Conservation (phyloP, 2,113 vertebrate genomes). For the Uria lomvia region DNA sequence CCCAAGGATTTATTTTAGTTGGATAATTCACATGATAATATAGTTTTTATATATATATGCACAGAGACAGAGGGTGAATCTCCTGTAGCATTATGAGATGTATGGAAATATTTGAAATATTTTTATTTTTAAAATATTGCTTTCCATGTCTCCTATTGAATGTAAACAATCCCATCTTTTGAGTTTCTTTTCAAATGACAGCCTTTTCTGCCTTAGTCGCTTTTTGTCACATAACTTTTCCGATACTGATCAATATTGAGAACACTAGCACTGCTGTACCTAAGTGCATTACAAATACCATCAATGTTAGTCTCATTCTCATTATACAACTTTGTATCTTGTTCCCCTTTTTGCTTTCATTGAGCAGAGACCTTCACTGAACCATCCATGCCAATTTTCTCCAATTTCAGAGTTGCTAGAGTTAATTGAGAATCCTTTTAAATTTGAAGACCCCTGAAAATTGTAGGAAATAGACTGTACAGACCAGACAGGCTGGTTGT, state of each 20-base stretch:
- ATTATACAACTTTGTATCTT: not conserved
- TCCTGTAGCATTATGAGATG: not conserved
- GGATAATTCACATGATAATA: not conserved
- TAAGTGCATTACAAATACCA: not conserved
- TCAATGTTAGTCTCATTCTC: not conserved
- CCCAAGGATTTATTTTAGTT: not conserved
- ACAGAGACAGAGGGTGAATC: not conserved
- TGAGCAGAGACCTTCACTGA: not conserved
- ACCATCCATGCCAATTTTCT: not conserved
- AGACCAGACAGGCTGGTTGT: not conserved
- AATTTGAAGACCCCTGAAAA: not conserved
- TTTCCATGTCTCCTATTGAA: not conserved
- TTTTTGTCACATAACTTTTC: not conserved
- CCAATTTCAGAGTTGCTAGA: not conserved
- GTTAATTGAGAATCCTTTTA: not conserved
- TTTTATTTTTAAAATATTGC: not conserved
- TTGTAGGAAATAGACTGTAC: not conserved
- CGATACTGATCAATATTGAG: not conserved
- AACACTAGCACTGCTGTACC: not conserved
- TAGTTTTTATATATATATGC: not conserved
- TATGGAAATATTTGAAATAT: not conserved
- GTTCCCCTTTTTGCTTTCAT: not conserved
- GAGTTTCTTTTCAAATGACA: not conserved
- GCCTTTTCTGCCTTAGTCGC: not conserved
- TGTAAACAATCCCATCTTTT: not conserved